These are phyloP conservation scores for Platygyra sinensis DNA, from an alignment of 64 coral and sea anemone species.

Conservation along the genomic window DNA sequence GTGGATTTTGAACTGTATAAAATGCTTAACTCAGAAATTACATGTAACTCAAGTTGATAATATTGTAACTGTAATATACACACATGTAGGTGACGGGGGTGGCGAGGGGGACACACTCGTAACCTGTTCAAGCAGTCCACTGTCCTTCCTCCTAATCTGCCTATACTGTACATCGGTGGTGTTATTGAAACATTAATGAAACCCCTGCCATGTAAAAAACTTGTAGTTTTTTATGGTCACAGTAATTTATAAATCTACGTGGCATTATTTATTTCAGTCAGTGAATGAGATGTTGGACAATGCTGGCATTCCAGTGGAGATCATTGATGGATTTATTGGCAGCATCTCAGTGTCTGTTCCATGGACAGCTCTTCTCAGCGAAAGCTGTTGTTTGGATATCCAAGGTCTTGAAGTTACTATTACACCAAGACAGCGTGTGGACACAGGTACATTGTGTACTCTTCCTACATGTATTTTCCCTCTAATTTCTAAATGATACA, in stretches of 20 bases:
- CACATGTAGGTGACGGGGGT: no score
- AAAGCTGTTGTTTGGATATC: slow-evolving; percentile 93
- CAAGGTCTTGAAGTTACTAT: slow-evolving; percentile 89
- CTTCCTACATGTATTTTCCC: neutral
- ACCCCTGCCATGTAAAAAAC: no score
- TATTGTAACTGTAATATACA: no score
- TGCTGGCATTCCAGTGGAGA: slow-evolving; percentile 85
- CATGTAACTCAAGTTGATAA: no score
- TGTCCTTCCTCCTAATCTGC: no score
- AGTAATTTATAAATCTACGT: no score
- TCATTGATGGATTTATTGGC: slow-evolving; percentile 92
- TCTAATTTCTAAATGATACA: no score
- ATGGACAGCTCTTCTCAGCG: slow-evolving; percentile 93
- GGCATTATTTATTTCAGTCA: slow-evolving; percentile 53
- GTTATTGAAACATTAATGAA: neutral
- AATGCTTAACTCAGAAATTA: no score
- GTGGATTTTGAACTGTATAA: no score
- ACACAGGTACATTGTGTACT: slow-evolving; percentile 85
- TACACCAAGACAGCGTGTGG: slow-evolving; percentile 65
- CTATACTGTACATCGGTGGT: neutral
- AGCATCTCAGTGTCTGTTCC: slow-evolving; percentile 93
- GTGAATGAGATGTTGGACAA: slow-evolving; percentile 99
- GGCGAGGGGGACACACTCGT: no score
- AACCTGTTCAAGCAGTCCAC: no score
- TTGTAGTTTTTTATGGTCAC: neutral